Evolutionary conservation across 2,888 invertebrate genomes (phyloP), one percentile per base, ranked within the genome.

Genomic region (Apodemia hepburni): DNA sequence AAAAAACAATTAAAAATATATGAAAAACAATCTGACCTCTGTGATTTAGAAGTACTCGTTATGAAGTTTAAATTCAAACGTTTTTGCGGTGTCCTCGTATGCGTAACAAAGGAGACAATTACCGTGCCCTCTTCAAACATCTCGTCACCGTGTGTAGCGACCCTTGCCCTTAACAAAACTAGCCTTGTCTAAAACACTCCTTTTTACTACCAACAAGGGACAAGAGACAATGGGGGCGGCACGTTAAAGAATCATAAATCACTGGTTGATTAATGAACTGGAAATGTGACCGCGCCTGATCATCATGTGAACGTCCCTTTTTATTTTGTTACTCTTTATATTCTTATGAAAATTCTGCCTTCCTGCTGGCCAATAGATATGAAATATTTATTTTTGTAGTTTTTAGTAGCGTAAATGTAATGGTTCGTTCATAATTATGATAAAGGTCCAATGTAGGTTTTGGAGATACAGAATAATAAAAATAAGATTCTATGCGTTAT

Each of bases 221-320:
- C 60, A 51, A 63, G 65, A 70, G 72, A 75, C 74, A 77, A 73
- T 72, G 65, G 68, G 59, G 66, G 69, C 70, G 71, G 72, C 75
- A 78, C 70, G 71, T 76, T 74, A 70, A 66, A 67, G 70, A 69
- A 77, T 77, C 79, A 86, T 87, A 85, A 87, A 87, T 88, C 86
- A 87, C 77, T 45, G 54, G 54, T 76, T 87, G 88, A 88, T 88
- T 87, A 86, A 89, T 88, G 85, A 81, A 82, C 68, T 61, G 54
- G 62, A 65, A 62, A 65, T 67, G 51, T 63, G 61, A 66, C 64
- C 57, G 61, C 60, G 64, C 63, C 64, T 68, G 66, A 64, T 68
- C 64, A 68, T 69, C 65, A 64, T 65, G 59, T 61, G 47, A 60
- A 59, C 51, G 60, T 63, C 62, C 64, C 65, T 62, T 61, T 59